phyloP scores from a whole-genome alignment of 2,888 invertebrate genomes.

The Laspeyria flexula region DNA sequence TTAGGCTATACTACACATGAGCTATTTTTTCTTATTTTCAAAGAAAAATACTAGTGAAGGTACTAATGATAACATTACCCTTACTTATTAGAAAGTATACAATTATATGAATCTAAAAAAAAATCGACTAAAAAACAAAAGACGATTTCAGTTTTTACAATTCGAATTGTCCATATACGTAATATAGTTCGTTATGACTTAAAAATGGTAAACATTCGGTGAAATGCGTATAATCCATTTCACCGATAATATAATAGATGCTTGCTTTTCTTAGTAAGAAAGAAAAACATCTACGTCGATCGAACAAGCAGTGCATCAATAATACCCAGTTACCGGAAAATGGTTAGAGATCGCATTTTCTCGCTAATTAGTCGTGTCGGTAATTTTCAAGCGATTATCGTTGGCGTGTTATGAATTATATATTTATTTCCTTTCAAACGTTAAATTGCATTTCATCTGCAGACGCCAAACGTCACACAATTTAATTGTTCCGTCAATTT shows the following conservation, averaged over 20 bases:
- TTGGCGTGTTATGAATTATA: constrained; percentile 8
- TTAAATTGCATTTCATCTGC: constrained; percentile 14
- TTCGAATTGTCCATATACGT: neutral
- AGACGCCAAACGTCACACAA: constrained; percentile 14
- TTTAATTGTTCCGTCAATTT: constrained; percentile 31
- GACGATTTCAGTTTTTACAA: neutral
- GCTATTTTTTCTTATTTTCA: too few relatives aligned
- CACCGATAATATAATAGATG: neutral
- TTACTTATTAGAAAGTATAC: too few relatives aligned
- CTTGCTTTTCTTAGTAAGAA: neutral
- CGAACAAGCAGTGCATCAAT: constrained; percentile 38
- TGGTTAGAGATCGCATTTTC: constrained; percentile 60
- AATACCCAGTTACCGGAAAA: constrained; percentile 70
- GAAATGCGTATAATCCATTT: neutral
- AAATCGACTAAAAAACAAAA: neutral
- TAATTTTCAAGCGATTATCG: constrained; percentile 45
- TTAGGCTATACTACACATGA: too few relatives aligned
- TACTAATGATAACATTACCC: too few relatives aligned
- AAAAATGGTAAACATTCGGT: neutral
- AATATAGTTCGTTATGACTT: neutral
- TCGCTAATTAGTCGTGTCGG: constrained; percentile 54
- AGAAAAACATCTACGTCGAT: neutral
- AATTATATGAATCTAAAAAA: neutral
- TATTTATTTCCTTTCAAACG: constrained; percentile 5
- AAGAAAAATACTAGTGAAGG: too few relatives aligned